Evolutionary conservation across 1,140 invertebrate genomes (phyloP).

Genomic region (Metaphire vulgaris): DNA sequence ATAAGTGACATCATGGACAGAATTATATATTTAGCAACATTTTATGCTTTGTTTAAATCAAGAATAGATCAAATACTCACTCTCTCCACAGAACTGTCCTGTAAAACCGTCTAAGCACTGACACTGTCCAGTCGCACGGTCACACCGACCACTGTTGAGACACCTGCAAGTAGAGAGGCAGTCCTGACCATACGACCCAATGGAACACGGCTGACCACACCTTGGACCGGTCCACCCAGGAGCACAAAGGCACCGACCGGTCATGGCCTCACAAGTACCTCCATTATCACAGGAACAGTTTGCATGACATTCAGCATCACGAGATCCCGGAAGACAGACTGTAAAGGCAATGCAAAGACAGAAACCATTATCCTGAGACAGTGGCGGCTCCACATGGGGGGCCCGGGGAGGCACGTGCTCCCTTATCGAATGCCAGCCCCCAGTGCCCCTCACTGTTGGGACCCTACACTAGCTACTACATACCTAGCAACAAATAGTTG

Average conservation of each 20-base stretch:
- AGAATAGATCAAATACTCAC: neutral
- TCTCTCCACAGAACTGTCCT: slow-evolving; percentile 34
- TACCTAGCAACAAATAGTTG: too few relatives aligned
- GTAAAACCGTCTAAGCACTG: slow-evolving; percentile 74
- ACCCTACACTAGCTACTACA: too few relatives aligned
- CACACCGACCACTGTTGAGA: slow-evolving; percentile 55
- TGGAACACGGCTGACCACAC: neutral
- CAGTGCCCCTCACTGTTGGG: too few relatives aligned
- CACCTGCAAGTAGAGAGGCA: neutral
- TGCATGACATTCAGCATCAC: slow-evolving; percentile 40
- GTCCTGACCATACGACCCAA: neutral
- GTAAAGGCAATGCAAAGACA: too few relatives aligned
- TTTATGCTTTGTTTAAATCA: too few relatives aligned
- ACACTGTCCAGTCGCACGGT: slow-evolving; percentile 75
- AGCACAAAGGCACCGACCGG: neutral
- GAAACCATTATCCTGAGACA: too few relatives aligned
- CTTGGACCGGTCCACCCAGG: neutral
- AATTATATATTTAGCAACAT: too few relatives aligned
- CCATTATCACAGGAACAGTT: slow-evolving; percentile 39
- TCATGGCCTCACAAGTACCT: slow-evolving; percentile 19
- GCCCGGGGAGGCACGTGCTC: too few relatives aligned
- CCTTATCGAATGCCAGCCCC: too few relatives aligned
- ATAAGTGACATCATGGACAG: too few relatives aligned
- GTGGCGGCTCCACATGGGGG: too few relatives aligned
- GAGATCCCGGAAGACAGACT: too few relatives aligned